Conservation (phyloP, 2,888 invertebrate genomes). For the Eilema depressum region DNA sequence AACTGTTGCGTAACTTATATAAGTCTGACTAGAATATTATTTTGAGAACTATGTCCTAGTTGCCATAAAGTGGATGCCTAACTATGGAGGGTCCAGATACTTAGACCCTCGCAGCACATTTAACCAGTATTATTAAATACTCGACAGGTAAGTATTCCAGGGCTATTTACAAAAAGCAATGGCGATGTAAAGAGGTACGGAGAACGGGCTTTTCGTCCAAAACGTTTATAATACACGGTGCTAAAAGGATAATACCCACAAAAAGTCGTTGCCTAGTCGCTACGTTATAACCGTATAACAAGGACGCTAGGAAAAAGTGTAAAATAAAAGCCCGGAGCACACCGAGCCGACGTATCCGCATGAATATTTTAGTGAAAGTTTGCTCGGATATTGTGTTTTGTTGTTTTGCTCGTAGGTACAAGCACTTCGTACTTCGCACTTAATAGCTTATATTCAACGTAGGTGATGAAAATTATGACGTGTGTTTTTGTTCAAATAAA, state of each 20-base stretch:
- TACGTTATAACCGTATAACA: slow-evolving; percentile 72
- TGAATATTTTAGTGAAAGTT: slow-evolving; percentile 48
- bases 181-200: slow-evolving; percentile 60
- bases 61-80: background rate
- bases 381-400: slow-evolving; percentile 35
- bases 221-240: slow-evolving; percentile 76
- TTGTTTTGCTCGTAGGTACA: slow-evolving; percentile 36
- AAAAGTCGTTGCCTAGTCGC: slow-evolving; percentile 70
- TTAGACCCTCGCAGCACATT: background rate
- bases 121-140: slow-evolving; percentile 8
- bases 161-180: slow-evolving; percentile 48
- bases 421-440: slow-evolving; percentile 20
- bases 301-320: slow-evolving; percentile 72
- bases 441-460: slow-evolving; percentile 42
- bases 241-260: slow-evolving; percentile 82
- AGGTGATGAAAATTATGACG: slow-evolving; percentile 30
- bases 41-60: background rate
- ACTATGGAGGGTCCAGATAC: background rate
- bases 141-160: slow-evolving; percentile 35
- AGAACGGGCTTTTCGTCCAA: slow-evolving; percentile 60
- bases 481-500: background rate
- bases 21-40: background rate
- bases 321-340: slow-evolving; percentile 51
- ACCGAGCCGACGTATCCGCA: slow-evolving; percentile 46
- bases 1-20: background rate